These are phyloP conservation scores for Pagetopsis macropterus DNA, from an alignment of 2,797 vertebrate genomes.

Conservation along the genomic window DNA sequence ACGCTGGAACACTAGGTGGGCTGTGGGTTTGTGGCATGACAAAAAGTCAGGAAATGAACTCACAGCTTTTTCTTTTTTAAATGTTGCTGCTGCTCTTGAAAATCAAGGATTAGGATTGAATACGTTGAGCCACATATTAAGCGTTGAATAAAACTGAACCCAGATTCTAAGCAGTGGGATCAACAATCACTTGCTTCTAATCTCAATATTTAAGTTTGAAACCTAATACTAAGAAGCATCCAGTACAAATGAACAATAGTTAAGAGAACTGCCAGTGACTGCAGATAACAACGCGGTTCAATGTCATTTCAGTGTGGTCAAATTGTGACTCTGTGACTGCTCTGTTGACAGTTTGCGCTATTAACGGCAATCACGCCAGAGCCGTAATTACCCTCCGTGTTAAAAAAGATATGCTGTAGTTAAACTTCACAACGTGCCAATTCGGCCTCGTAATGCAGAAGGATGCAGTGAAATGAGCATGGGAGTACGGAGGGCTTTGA, in stretches of 20 bases:
- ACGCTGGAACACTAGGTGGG: slow-evolving; percentile 67
- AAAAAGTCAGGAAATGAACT: slow-evolving; percentile 59
- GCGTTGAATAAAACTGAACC: slow-evolving; percentile 8
- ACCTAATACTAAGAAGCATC: slow-evolving; percentile 10
- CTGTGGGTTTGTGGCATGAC: slow-evolving; percentile 45
- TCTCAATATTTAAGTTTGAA: slow-evolving; percentile 23
- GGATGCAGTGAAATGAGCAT: slow-evolving; percentile 44
- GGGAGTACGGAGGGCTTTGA: slow-evolving; percentile 59
- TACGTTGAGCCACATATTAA: background rate
- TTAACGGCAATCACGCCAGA: slow-evolving; percentile 73
- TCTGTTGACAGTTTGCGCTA: slow-evolving; percentile 61
- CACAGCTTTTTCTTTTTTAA: slow-evolving; percentile 9
- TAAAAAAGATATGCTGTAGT: slow-evolving; percentile 68
- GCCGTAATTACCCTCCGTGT: slow-evolving; percentile 68
- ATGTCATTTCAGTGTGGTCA: slow-evolving; percentile 64
- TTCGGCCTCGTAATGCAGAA: slow-evolving; percentile 38
- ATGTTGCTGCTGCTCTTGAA: slow-evolving; percentile 26
- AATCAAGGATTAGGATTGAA: slow-evolving; percentile 27
- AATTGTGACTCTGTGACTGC: slow-evolving; percentile 67
- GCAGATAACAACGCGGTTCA: slow-evolving; percentile 62
- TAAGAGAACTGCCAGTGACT: slow-evolving; percentile 38
- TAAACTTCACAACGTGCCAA: slow-evolving; percentile 63
- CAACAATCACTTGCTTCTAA: slow-evolving; percentile 20
- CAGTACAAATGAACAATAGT: slow-evolving; percentile 33
- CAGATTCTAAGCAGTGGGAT: background rate